Conservation (phyloP, 2,797 vertebrate genomes). For the Platalea minor region DNA sequence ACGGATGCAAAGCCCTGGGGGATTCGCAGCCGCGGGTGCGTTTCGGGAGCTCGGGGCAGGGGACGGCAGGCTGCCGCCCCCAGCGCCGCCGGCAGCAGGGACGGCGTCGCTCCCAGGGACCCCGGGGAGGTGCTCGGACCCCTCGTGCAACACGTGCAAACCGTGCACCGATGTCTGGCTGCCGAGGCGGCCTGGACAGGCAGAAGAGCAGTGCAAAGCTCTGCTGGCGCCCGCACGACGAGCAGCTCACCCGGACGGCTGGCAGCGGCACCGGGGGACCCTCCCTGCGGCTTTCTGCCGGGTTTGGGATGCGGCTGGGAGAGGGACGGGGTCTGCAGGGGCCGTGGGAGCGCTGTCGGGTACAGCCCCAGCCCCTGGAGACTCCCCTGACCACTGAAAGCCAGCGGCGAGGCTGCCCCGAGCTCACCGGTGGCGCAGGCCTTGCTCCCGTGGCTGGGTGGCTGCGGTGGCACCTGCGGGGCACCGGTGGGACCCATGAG, state of each 20-base stretch:
- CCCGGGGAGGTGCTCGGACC: neutral
- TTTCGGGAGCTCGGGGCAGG: too few relatives aligned
- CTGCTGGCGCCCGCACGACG: rapidly evolving
- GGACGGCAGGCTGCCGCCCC: too few relatives aligned
- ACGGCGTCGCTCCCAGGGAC: neutral
- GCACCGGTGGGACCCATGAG: neutral
- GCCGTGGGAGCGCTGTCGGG: neutral
- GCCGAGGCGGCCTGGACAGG: too few relatives aligned
- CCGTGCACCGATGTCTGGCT: neutral
- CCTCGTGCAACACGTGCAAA: too few relatives aligned
- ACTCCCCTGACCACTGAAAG: neutral
- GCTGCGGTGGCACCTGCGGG: too few relatives aligned
- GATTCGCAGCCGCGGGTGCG: too few relatives aligned
- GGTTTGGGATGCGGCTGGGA: neutral
- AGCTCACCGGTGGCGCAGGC: neutral
- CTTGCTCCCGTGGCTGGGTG: neutral
- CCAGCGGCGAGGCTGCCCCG: neutral
- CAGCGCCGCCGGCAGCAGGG: too few relatives aligned
- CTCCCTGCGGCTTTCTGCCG: neutral
- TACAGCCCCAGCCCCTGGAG: neutral
- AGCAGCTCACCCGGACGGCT: neutral
- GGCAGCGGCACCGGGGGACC: neutral
- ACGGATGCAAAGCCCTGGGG: neutral
- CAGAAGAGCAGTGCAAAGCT: neutral
- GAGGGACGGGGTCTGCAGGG: neutral